Percentiles rank a stretch among this genome's conserved stretches.
These are phyloP conservation scores for Cotesia congregata DNA, from an alignment of 2,888 invertebrate species.

Conservation along the genomic window DNA sequence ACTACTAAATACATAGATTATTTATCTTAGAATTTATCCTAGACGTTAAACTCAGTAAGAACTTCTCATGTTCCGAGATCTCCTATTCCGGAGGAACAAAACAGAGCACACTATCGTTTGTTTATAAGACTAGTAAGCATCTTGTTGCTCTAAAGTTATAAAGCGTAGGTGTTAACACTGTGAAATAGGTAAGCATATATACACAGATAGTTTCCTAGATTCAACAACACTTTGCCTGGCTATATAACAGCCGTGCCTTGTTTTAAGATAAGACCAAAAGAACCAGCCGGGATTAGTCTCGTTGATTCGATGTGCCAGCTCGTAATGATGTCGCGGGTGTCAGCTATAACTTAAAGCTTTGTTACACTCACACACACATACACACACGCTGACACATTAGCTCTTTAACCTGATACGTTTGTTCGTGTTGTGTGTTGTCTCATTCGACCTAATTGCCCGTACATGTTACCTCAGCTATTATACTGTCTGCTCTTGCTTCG, in stretches of 20 bases:
- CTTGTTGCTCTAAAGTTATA: not conserved
- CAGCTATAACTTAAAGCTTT: conserved; percentile 42
- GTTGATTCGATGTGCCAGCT: conserved; percentile 38
- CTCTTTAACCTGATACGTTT: conserved; percentile 31
- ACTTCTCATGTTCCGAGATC: not conserved
- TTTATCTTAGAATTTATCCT: not conserved
- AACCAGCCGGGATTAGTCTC: conserved; percentile 12
- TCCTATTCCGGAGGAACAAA: not conserved
- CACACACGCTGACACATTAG: conserved; percentile 25
- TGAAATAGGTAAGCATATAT: conserved; percentile 15
- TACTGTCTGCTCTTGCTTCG: conserved; percentile 2
- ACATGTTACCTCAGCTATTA: conserved; percentile 11
- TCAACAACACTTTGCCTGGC: not conserved
- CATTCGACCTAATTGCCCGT: conserved; percentile 13
- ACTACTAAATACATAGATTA: not conserved
- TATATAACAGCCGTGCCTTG: not conserved
- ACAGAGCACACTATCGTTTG: not conserved
- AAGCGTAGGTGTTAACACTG: conserved; percentile 42
- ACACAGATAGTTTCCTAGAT: conserved; percentile 10
- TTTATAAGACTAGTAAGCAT: not conserved
- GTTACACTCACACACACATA: conserved; percentile 20
- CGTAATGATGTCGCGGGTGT: conserved; percentile 54
- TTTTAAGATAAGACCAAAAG: conserved; percentile 12
- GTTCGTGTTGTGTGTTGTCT: conserved; percentile 38
- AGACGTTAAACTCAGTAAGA: not conserved